Base-by-base conservation (phyloP, 2,888 invertebrate species). In the Oithona nana region DNA sequence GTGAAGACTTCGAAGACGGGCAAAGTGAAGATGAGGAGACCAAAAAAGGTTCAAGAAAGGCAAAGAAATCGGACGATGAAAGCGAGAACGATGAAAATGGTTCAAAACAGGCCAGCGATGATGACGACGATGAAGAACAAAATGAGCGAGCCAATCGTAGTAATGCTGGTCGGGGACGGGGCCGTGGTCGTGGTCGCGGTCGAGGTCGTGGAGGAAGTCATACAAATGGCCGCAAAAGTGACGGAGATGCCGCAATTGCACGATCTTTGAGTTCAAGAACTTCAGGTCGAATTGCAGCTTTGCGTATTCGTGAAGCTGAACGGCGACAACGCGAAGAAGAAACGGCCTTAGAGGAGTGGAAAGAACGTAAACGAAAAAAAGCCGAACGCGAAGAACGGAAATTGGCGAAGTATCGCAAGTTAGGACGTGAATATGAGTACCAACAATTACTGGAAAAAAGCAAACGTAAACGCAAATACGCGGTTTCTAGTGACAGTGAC, bases 221-320 rank as follows among this genome's bases (percentile, higher is more conserved):
- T 8, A 20, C 16, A 52, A 16, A 6, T 8, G 8, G 52, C 13
- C 69, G 71, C 0, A 71, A 68, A 57, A 71, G 71, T 57, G 64
- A 57, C 30, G 52, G 30, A 58, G 62, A 30, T 57, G 54, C 50
- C 63, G 51, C n/a, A 60, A 61, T 1, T 1, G 13, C 51, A 50
- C 29, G 61, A 52, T 16, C 49, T 0, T 11, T 39, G 39, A 83
- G 88, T 3, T 75, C 90, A 6, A 85, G 86, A 69, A 88, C 88
- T 1, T 77, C 89, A 2, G 77, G 89, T 1, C 77, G 92, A 64
- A 86, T 92, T 67, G 90, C 89, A 0, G 88, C 88, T 72, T 78
- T 87, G 69, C 86, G 88, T 72, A 87, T 89, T 64, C 83, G 82
- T 66, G 88, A 89, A 70, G 87, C 88, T 71, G 86, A 86, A 0